Percentiles rank a stretch among this genome's conserved stretches.
Conservation (phyloP, 2,888 invertebrate species). For the Drosophila helvetica region DNA sequence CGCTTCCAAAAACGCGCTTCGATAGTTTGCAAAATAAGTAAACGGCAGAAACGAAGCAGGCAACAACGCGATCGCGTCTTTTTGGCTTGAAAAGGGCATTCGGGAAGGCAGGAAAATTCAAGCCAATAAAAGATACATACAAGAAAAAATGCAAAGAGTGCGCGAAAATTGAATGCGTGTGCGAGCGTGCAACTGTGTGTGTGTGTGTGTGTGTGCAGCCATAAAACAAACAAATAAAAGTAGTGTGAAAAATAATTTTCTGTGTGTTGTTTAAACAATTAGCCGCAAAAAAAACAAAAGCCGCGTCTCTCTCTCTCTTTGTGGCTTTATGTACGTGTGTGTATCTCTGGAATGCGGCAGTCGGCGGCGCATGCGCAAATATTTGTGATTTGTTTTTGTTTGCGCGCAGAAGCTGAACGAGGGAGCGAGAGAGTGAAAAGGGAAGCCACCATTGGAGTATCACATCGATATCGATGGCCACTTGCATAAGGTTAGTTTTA, state of each 20-base stretch:
- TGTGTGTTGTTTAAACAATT: conserved; percentile 65
- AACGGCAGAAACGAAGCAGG: conserved; percentile 5
- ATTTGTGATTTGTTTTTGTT: conserved; percentile 60
- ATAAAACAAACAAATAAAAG: conserved; percentile 61
- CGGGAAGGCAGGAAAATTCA: conserved; percentile 70
- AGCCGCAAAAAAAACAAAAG: conserved; percentile 48
- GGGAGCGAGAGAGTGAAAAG: background rate
- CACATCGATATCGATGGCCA: conserved; percentile 6
- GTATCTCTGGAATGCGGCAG: conserved; percentile 66
- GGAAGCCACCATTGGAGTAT: conserved; percentile 26
- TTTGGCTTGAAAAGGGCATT: conserved; percentile 70
- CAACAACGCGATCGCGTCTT: conserved; percentile 29
- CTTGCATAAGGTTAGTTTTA: conserved; percentile 29
- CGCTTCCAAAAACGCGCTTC: background rate
- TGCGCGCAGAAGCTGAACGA: conserved; percentile 33
- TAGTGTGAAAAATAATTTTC: conserved; percentile 56
- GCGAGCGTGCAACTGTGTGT: conserved; percentile 13
- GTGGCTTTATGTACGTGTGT: conserved; percentile 1
- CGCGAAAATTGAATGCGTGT: conserved; percentile 36
- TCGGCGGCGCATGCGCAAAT: conserved; percentile 65
- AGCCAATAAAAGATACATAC: conserved; percentile 80
- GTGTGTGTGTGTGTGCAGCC: conserved; percentile 22
- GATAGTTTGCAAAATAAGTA: conserved; percentile 26
- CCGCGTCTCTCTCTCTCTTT: conserved; percentile 9
- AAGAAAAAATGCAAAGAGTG: conserved; percentile 71